phyloP scores from a whole-genome alignment of 1,140 invertebrate genomes.

The Drosophila sechellia region DNA sequence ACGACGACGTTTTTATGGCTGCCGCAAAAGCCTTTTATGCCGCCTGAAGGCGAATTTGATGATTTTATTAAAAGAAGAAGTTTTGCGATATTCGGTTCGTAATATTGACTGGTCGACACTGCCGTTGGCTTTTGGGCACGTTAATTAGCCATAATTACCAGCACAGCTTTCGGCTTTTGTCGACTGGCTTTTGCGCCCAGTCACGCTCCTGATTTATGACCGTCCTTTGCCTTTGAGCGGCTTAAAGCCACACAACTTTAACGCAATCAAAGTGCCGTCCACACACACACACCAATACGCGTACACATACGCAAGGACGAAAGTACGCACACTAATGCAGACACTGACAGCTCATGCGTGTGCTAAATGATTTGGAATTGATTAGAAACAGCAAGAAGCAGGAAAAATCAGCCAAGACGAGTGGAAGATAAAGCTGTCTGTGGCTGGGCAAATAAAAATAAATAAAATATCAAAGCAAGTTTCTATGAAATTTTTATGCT shows the following conservation, averaged over 20 bases:
- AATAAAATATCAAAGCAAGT: slow-evolving; percentile 81
- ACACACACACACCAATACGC: too few species aligned
- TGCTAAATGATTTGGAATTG: slow-evolving; percentile 81
- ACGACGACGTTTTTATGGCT: slow-evolving; percentile 72
- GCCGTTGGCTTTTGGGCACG: slow-evolving; percentile 46
- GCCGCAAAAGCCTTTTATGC: slow-evolving; percentile 67
- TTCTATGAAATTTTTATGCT: slow-evolving; percentile 72
- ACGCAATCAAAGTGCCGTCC: slow-evolving; percentile 62
- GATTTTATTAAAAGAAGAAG: slow-evolving; percentile 75
- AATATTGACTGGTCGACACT: slow-evolving; percentile 45
- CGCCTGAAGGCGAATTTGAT: slow-evolving; percentile 73
- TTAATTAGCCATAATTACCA: slow-evolving; percentile 81
- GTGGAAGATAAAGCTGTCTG: background rate
- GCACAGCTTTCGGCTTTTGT: slow-evolving; percentile 77
- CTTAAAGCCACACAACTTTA: slow-evolving; percentile 73
- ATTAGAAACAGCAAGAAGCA: slow-evolving; percentile 63
- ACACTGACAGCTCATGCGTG: slow-evolving; percentile 74
- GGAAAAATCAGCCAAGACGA: slow-evolving; percentile 22
- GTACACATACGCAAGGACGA: background rate
- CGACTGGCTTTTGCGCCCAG: slow-evolving; percentile 76
- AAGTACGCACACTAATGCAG: background rate
- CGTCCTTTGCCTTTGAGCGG: slow-evolving; percentile 51
- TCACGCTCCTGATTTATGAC: slow-evolving; percentile 78
- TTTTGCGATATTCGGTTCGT: slow-evolving; percentile 33
- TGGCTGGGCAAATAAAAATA: slow-evolving; percentile 70